These are phyloP conservation scores for Ganaspis brasiliensis DNA, from an alignment of 2,888 invertebrate genomes.

Conservation along the genomic window DNA sequence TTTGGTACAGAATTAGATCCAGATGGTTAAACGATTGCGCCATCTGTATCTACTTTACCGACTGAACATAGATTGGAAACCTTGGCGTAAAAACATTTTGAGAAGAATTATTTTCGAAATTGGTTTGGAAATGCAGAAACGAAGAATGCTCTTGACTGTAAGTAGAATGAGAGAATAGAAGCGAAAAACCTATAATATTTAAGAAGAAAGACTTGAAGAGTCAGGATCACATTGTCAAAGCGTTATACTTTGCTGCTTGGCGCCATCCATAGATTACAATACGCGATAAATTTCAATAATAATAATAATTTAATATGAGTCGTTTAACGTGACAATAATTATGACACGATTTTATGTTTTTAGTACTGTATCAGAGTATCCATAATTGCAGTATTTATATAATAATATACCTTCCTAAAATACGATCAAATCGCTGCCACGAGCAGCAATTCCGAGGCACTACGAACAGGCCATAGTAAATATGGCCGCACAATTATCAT, in stretches of 20 bases:
- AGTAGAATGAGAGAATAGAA: conserved; percentile 12
- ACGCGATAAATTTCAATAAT: conserved; percentile 66
- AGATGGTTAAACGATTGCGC: too few species aligned
- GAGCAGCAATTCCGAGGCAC: conserved; percentile 81
- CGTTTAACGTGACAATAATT: conserved; percentile 73
- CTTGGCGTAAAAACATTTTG: too few species aligned
- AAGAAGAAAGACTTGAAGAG: conserved; percentile 67
- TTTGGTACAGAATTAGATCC: too few species aligned
- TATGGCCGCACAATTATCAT: conserved; percentile 80
- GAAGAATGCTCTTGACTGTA: too few species aligned
- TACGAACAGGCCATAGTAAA: conserved; percentile 80
- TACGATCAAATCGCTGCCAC: conserved; percentile 80
- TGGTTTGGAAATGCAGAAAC: too few species aligned
- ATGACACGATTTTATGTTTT: conserved; percentile 65
- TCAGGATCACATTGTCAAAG: conserved; percentile 72
- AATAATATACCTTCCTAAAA: conserved; percentile 79
- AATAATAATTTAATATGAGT: conserved; percentile 76
- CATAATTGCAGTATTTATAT: conserved; percentile 77
- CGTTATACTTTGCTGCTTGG: conserved; percentile 66
- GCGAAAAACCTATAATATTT: conserved; percentile 52
- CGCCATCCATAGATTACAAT: conserved; percentile 62
- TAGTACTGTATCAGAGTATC: conserved; percentile 75
- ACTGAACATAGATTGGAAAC: too few species aligned
- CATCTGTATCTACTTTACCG: too few species aligned
- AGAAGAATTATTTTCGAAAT: too few species aligned